Percentiles rank a stretch among this genome's conserved stretches.
phyloP scores from a whole-genome alignment of 2,113 vertebrate species.

The Nycticryphes semicollaris region DNA sequence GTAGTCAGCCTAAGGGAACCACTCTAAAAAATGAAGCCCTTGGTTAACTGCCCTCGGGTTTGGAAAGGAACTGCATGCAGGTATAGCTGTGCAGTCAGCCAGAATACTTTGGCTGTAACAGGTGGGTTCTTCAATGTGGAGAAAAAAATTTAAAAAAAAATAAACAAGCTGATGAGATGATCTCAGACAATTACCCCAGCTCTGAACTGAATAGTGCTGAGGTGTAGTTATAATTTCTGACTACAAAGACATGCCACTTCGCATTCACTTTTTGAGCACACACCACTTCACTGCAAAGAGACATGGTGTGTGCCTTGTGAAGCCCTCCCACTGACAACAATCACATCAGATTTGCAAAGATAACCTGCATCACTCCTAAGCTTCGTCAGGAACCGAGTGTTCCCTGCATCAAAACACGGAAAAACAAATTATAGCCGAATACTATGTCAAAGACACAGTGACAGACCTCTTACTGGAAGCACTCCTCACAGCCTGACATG shows the following conservation, averaged over 20 bases:
- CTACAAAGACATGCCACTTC: fast-evolving
- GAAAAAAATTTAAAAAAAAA: not conserved
- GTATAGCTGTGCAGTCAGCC: not conserved
- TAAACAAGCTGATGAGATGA: not conserved
- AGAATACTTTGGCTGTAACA: not conserved
- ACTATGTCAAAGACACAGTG: fast-evolving
- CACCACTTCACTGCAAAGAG: not conserved
- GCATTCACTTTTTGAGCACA: fast-evolving
- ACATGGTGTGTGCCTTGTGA: fast-evolving
- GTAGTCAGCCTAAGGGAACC: not conserved
- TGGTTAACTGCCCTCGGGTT: not conserved
- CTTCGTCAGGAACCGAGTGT: fast-evolving
- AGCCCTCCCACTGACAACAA: not conserved
- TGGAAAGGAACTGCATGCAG: not conserved
- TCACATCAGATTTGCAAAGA: not conserved
- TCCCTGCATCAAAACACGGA: not conserved
- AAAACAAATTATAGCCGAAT: fast-evolving
- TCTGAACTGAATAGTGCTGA: not conserved
- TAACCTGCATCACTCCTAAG: fast-evolving
- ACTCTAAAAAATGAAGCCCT: not conserved
- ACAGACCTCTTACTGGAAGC: not conserved
- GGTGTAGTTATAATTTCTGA: fast-evolving
- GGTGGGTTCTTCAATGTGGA: not conserved
- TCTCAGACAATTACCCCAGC: not conserved
- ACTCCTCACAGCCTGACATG: not conserved